Conservation (phyloP, 2,113 vertebrate species). For the Lycaon pictus region DNA sequence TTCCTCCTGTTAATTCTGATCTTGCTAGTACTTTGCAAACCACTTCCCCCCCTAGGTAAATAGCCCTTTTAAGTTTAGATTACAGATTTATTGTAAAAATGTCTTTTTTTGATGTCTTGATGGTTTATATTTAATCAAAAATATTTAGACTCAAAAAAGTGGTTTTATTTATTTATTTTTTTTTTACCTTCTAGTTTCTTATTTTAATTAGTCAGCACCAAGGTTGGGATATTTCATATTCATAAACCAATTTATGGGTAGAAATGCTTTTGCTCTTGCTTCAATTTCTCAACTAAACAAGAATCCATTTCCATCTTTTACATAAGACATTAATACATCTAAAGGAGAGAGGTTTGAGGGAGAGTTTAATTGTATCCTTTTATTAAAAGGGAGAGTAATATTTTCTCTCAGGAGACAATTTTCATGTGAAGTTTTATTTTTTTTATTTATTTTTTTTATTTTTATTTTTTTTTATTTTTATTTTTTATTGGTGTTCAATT, state of each 20-base stretch:
- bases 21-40: background rate
- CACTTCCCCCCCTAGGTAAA: background rate
- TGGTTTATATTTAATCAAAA: background rate
- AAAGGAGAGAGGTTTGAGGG: conserved; percentile 2
- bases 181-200: background rate
- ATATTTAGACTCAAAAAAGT: background rate
- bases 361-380: conserved; percentile 44
- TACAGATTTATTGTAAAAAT: background rate
- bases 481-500: too few relatives aligned
- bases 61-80: conserved; percentile 2
- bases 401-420: conserved; percentile 44
- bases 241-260: background rate
- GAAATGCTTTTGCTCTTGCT: conserved; percentile 11
- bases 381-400: conserved; percentile 34
- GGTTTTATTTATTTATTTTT: too few relatives aligned
- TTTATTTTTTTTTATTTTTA: too few relatives aligned
- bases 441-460: too few relatives aligned
- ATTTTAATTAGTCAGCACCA: background rate
- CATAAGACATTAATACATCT: background rate
- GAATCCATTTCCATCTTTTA: conserved; percentile 27
- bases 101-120: background rate
- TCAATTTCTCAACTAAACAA: background rate
- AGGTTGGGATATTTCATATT: background rate
- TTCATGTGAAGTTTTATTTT: conserved; percentile 37
- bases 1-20: background rate